Conservation (phyloP, 2,113 vertebrate species). For the Catharus fuscescens region DNA sequence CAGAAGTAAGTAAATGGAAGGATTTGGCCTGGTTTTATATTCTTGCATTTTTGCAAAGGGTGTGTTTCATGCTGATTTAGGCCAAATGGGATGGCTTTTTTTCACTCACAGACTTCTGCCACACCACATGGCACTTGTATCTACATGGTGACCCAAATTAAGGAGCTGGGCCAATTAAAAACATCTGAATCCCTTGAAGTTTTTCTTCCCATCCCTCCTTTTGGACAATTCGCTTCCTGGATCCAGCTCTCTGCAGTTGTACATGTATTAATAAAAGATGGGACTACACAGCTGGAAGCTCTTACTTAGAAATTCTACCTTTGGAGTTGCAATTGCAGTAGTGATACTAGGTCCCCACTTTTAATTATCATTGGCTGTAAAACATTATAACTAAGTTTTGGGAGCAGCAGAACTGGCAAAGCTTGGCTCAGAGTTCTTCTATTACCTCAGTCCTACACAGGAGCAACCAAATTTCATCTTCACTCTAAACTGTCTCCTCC, state of each 20-base stretch:
- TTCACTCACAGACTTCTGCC: not conserved
- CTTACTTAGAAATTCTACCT: not conserved
- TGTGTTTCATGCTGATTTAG: not conserved
- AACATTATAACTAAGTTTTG: not conserved
- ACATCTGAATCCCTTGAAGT: not conserved
- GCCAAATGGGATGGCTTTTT: not conserved
- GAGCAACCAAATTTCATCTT: not conserved
- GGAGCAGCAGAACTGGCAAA: not conserved
- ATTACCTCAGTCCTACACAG: not conserved
- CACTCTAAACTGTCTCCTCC: not conserved
- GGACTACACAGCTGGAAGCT: not conserved
- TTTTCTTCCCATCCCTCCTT: not conserved
- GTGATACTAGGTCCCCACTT: not conserved
- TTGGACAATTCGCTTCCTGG: not conserved
- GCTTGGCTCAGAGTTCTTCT: not conserved
- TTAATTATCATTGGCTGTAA: not conserved
- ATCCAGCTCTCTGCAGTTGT: not conserved
- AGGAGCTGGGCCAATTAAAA: not conserved
- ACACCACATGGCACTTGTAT: not conserved
- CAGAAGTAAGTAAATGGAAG: conserved; percentile 83
- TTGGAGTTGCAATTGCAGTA: not conserved
- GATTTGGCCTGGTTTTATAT: not conserved
- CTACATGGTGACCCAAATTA: not conserved
- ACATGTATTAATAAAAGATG: not conserved
- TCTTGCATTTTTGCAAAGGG: not conserved